Base-by-base conservation (phyloP, 2,888 invertebrate genomes). In the Caenorhabditis auriculariae region DNA sequence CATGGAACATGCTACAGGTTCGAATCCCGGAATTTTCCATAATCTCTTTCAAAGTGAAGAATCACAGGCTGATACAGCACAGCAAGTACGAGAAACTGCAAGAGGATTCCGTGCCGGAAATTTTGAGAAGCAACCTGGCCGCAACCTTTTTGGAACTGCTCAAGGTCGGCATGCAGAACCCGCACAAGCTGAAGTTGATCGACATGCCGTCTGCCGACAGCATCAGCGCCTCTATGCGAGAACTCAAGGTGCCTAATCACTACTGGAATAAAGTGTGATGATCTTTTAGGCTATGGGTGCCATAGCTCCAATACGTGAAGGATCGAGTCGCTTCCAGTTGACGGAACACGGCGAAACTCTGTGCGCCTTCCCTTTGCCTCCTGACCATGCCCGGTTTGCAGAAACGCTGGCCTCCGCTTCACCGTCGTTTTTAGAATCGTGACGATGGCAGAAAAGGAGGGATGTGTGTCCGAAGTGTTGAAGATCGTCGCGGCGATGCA, bases 401-500 rank as follows among this genome's bases (percentile, higher is more conserved):
- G 38, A 32, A 24, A 26, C 19, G 23, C n/a, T 26, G 3, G 7
- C 17, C 38, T 45, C 45, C 29, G 35, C 29, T 28, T 41, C 43
- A 32, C 24, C 35, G 23, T 37, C 21, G 9, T 23, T 44, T 58
- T 7, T 38, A 69, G 72, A 65, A 53, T 75, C 7, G 53, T 73
- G 4, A 50, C 64, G 27, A 60, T 58, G 7, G 69, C 73, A 3
- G 44, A 60, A 38, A 54, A 61, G 21, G 60, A 66, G 15, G 64
- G 72, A 41, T 80, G 81, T 42, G 53, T 73, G 3, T 85, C 86
- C 67, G 87, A 87, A 77, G 83, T 90, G 44, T 83, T 95, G 53
- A 91, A 89, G 68, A 87, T 95, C 60, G 88, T 96, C 27, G 88
- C 95, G 0, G 84, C 93, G 44, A 84, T 96, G 54, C 92, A 93